Evolutionary conservation across 2,888 invertebrate genomes (phyloP).

Genomic region (Tridacna crocea): DNA sequence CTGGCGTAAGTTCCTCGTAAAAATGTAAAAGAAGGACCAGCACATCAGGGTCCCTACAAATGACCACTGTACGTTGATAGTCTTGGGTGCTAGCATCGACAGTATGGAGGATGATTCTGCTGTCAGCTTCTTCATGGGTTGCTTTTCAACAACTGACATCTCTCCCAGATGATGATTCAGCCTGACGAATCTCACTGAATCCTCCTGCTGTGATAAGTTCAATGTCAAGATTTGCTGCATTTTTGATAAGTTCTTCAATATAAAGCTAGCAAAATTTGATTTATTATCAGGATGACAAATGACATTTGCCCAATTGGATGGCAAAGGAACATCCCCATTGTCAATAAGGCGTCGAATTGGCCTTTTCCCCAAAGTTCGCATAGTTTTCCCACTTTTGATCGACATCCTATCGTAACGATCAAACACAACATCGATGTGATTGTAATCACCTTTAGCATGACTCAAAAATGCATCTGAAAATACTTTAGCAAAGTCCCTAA

Average conservation of each 20-base stretch:
- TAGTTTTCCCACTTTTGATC: too few species aligned
- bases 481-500: too few species aligned
- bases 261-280: not conserved
- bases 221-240: not conserved
- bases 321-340: not conserved
- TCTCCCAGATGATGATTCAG: not conserved
- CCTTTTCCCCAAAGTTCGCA: too few species aligned
- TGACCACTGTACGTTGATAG: not conserved
- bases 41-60: not conserved
- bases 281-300: not conserved
- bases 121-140: not conserved
- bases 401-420: too few species aligned
- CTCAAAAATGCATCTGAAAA: too few species aligned
- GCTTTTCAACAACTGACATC: not conserved
- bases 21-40: not conserved
- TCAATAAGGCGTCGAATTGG: too few species aligned
- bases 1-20: too few species aligned
- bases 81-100: not conserved
- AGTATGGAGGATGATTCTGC: not conserved
- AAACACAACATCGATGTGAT: too few species aligned
- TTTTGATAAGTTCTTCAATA: not conserved
- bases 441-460: too few species aligned
- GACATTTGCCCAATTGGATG: not conserved
- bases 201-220: conserved; percentile 1
- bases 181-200: not conserved